Conservation (phyloP, 2,888 invertebrate species). For the Dryomyza anilis region DNA sequence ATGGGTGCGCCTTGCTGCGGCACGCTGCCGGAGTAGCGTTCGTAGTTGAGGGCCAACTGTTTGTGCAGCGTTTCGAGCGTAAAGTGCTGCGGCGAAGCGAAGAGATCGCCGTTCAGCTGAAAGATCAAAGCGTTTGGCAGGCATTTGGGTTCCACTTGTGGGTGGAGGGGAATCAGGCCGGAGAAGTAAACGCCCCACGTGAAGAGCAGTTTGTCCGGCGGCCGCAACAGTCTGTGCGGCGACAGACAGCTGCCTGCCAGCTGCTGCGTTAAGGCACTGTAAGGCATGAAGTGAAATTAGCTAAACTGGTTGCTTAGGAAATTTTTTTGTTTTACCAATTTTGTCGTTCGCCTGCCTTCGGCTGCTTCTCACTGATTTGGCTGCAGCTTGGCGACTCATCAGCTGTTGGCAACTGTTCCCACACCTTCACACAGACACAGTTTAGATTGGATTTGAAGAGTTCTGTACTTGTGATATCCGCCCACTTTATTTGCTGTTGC, state of each 20-base stretch:
- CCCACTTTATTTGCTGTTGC: slow-evolving; percentile 76
- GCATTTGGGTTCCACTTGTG: slow-evolving; percentile 42
- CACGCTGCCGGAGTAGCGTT: slow-evolving; percentile 41
- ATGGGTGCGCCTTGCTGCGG: slow-evolving; percentile 33
- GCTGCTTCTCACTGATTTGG: not conserved
- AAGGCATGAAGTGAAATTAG: too few species aligned
- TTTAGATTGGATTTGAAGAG: slow-evolving; percentile 63
- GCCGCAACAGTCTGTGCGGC: slow-evolving; percentile 39
- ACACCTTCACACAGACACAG: slow-evolving; percentile 57
- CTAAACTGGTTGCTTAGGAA: too few species aligned
- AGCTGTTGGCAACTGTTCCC: slow-evolving; percentile 44
- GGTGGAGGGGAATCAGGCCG: slow-evolving; percentile 70
- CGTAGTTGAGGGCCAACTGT: slow-evolving; percentile 47
- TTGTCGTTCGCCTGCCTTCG: not conserved
- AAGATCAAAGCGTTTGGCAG: slow-evolving; percentile 71
- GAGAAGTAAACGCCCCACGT: slow-evolving; percentile 87
- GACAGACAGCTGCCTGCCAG: slow-evolving; percentile 24
- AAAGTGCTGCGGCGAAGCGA: slow-evolving; percentile 67
- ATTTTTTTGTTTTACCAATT: too few species aligned
- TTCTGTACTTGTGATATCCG: slow-evolving; percentile 74
- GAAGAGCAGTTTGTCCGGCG: slow-evolving; percentile 68
- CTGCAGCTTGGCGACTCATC: not conserved
- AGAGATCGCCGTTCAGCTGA: slow-evolving; percentile 86
- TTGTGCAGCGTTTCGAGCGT: slow-evolving; percentile 46
- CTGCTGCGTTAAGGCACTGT: slow-evolving; percentile 38